phyloP scores from a whole-genome alignment of 64 coral and sea anemone genomes.

The Acropora yongei region DNA sequence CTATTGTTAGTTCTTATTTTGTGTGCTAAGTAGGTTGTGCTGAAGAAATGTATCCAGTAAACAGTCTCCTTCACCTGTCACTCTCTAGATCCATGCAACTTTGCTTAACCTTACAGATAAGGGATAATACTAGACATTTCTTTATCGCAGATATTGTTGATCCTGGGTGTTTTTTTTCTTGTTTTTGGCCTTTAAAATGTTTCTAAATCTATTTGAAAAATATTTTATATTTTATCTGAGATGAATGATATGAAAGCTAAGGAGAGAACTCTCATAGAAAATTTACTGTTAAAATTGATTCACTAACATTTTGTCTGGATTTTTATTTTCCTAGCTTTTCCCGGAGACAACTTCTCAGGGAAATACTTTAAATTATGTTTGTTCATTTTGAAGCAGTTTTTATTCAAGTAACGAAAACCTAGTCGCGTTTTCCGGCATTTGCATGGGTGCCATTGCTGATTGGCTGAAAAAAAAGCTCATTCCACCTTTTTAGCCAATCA shows the following conservation, averaged over 20 bases:
- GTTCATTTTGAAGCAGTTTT: background rate
- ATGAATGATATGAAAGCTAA: background rate
- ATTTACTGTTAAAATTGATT: background rate
- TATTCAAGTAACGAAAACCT: no score
- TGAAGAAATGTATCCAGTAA: no score
- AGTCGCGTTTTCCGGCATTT: no score
- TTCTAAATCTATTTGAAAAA: conserved; percentile 3
- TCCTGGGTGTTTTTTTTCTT: background rate
- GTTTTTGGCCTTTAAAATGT: background rate
- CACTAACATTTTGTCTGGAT: background rate
- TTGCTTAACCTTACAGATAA: background rate
- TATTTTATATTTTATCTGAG: conserved; percentile 3
- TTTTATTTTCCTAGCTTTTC: background rate
- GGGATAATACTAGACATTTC: background rate
- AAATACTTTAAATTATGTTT: background rate
- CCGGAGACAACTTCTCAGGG: background rate
- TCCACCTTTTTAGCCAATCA: no score
- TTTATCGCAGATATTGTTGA: background rate
- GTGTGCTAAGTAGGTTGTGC: no score
- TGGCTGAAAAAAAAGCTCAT: no score
- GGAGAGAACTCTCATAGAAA: background rate
- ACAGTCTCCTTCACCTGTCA: no score
- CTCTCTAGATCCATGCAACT: no score
- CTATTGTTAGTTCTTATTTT: no score
- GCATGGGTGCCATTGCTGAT: no score